Evolutionary conservation across 2,888 invertebrate genomes (phyloP).

Genomic region (Brenthis hecate): DNA sequence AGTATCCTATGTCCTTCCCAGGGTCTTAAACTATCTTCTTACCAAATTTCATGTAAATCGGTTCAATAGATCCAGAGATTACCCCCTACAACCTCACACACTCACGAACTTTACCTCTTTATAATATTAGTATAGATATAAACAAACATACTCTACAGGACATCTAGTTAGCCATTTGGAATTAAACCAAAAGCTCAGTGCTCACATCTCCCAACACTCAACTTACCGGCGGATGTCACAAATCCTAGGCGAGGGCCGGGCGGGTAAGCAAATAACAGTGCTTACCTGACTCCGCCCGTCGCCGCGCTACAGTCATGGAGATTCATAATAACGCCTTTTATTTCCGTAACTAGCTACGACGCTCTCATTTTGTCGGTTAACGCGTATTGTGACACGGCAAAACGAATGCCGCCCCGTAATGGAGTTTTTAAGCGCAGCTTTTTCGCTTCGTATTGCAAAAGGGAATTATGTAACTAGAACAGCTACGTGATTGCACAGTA

Average conservation of each 20-base stretch:
- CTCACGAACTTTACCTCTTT: too few relatives aligned
- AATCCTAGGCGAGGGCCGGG: constrained; percentile 69
- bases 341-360: constrained; percentile 75
- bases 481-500: constrained; percentile 61
- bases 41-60: too few relatives aligned
- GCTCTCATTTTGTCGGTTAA: constrained; percentile 76
- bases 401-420: constrained; percentile 72
- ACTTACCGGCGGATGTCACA: constrained; percentile 73
- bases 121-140: not conserved
- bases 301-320: constrained; percentile 45
- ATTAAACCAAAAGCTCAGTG: constrained; percentile 9
- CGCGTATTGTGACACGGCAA: constrained; percentile 72
- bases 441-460: constrained; percentile 62
- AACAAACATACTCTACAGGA: not conserved
- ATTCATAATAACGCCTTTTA: constrained; percentile 76
- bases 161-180: not conserved
- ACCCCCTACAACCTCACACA: too few relatives aligned
- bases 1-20: too few relatives aligned
- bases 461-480: constrained; percentile 68
- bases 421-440: constrained; percentile 72
- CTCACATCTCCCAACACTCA: constrained; percentile 34
- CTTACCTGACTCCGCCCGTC: constrained; percentile 62
- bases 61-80: too few relatives aligned
- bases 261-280: constrained; percentile 71
- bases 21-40: too few relatives aligned